phyloP scores from a whole-genome alignment of 2,797 vertebrate genomes.

The Telmatherina bonti region DNA sequence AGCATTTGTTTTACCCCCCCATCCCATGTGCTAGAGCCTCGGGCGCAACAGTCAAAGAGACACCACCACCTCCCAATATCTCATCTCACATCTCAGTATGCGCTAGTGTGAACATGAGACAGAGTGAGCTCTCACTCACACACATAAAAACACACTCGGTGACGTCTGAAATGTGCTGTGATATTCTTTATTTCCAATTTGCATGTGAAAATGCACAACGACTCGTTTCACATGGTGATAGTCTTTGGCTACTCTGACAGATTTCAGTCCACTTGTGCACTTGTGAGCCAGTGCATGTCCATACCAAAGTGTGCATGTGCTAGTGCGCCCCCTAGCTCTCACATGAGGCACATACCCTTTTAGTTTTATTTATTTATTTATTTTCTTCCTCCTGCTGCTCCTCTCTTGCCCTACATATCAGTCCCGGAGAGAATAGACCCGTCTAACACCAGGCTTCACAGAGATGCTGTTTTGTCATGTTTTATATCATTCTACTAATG shows the following conservation, averaged over 20 bases:
- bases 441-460: conserved; percentile 83
- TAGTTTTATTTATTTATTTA: not conserved
- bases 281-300: conserved; percentile 43
- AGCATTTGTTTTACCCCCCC: conserved; percentile 80
- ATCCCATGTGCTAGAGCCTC: conserved; percentile 76
- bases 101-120: conserved; percentile 63
- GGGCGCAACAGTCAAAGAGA: conserved; percentile 79
- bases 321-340: conserved; percentile 79
- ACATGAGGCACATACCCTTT: conserved; percentile 21
- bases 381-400: conserved; percentile 66
- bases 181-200: conserved; percentile 27
- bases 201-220: conserved; percentile 31
- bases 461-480: conserved; percentile 85
- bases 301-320: conserved; percentile 44
- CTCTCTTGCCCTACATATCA: conserved; percentile 84
- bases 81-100: conserved; percentile 75
- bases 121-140: conserved; percentile 46
- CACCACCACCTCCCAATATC: conserved; percentile 73
- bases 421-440: conserved; percentile 83
- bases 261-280: conserved; percentile 28
- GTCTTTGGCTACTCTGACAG: conserved; percentile 30
- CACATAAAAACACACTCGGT: conserved; percentile 50
- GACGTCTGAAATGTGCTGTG: conserved; percentile 45
- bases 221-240: conserved; percentile 24
- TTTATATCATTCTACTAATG: conserved; percentile 87